phyloP scores from a whole-genome alignment of 2,113 vertebrate genomes.

The Bothrops jararaca region DNA sequence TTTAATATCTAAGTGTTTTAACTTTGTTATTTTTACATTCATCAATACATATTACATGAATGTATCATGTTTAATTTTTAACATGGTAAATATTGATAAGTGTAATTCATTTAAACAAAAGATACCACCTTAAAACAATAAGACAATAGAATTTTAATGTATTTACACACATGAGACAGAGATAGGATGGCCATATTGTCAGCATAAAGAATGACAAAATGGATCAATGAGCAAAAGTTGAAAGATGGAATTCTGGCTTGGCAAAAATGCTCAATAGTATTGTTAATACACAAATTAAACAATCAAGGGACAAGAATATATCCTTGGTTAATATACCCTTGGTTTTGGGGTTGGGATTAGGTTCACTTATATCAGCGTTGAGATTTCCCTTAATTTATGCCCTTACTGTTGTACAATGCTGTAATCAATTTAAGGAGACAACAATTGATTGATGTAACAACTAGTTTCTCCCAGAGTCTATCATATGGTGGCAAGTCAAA shows the following conservation, averaged over 20 bases:
- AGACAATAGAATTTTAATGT: background rate
- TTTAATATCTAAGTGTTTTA: background rate
- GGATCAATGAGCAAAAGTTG: background rate
- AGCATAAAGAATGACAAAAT: background rate
- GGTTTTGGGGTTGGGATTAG: background rate
- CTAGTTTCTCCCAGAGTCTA: background rate
- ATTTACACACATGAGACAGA: background rate
- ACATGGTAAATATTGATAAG: background rate
- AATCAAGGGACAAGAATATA: background rate
- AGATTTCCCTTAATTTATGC: background rate
- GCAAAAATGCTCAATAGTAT: background rate
- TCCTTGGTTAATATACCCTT: background rate
- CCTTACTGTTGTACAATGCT: background rate
- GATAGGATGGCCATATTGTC: background rate
- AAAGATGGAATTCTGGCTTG: background rate
- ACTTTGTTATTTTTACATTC: background rate
- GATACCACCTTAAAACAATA: background rate
- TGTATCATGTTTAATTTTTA: background rate
- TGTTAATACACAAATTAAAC: background rate
- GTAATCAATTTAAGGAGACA: background rate
- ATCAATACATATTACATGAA: background rate
- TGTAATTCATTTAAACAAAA: background rate
- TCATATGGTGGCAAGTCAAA: background rate
- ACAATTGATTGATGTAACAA: background rate
- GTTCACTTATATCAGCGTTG: background rate